These are phyloP conservation scores for Channallabes apus DNA, from an alignment of 2,797 vertebrate species.

Conservation along the genomic window DNA sequence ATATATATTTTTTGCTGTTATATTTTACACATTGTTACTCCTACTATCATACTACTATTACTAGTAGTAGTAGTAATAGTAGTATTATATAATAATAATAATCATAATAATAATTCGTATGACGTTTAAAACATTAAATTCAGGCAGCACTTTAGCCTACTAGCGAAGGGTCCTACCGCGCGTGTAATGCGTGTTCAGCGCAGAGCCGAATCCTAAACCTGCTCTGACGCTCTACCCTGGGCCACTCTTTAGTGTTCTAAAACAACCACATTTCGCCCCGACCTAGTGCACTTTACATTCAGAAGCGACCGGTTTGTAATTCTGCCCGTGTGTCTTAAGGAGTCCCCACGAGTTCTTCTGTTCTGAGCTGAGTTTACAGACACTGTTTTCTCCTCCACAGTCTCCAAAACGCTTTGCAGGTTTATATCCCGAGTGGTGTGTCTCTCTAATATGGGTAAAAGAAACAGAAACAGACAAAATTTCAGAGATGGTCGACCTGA, in stretches of 20 bases:
- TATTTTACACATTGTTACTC: neutral
- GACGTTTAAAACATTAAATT: constrained; percentile 6
- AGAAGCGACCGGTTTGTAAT: neutral
- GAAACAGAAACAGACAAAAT: constrained; percentile 75
- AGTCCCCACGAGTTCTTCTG: constrained; percentile 10
- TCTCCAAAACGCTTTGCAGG: constrained; percentile 45
- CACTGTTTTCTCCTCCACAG: neutral
- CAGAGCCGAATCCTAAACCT: neutral
- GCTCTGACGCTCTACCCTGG: neutral
- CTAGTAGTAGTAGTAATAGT: rapidly evolving
- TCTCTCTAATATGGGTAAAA: constrained; percentile 72
- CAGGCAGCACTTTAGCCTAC: constrained; percentile 63
- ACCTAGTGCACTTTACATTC: neutral
- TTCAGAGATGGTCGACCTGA: constrained; percentile 56
- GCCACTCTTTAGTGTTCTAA: neutral
- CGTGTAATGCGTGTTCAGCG: neutral
- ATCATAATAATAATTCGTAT: neutral
- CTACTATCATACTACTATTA: neutral
- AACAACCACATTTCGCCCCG: neutral
- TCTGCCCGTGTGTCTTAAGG: neutral
- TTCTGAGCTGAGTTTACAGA: neutral
- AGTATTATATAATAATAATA: neutral
- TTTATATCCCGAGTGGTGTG: constrained; percentile 57
- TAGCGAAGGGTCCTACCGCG: constrained; percentile 60
- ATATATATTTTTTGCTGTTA: neutral